Evolutionary conservation across 2,797 vertebrate species (phyloP).

Genomic region (Apodemus agrarius): DNA sequence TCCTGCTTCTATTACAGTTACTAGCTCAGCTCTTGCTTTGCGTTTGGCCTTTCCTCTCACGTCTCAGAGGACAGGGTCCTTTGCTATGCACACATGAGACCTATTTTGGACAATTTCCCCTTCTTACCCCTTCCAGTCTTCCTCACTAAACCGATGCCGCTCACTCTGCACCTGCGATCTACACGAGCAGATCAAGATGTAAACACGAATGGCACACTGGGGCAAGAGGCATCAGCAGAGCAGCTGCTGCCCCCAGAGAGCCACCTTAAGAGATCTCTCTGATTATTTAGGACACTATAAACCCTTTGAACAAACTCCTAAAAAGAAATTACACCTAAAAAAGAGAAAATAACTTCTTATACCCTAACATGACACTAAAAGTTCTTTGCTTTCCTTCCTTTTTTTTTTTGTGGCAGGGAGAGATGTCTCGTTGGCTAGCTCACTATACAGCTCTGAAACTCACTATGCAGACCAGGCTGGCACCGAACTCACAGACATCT

Average conservation of each 20-base stretch:
- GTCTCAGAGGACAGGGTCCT: neutral
- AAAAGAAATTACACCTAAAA: conserved; percentile 54
- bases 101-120: neutral
- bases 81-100: neutral
- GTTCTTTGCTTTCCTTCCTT: neutral
- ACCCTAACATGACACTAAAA: neutral
- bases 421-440: neutral
- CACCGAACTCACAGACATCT: neutral
- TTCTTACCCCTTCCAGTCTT: fast-evolving
- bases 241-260: neutral
- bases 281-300: conserved; percentile 41
- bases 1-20: neutral
- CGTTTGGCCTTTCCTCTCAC: neutral
- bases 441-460: neutral
- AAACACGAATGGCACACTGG: fast-evolving
- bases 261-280: neutral
- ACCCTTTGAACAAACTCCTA: conserved; percentile 53
- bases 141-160: neutral
- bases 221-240: neutral
- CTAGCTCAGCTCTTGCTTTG: neutral
- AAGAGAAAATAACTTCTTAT: conserved; percentile 5
- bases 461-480: neutral
- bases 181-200: fast-evolving
- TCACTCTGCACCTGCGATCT: neutral
- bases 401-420: neutral